Percentiles rank a stretch among this genome's conserved stretches.
phyloP scores from a whole-genome alignment of 2,113 vertebrate genomes.

The Archilochus colubris region DNA sequence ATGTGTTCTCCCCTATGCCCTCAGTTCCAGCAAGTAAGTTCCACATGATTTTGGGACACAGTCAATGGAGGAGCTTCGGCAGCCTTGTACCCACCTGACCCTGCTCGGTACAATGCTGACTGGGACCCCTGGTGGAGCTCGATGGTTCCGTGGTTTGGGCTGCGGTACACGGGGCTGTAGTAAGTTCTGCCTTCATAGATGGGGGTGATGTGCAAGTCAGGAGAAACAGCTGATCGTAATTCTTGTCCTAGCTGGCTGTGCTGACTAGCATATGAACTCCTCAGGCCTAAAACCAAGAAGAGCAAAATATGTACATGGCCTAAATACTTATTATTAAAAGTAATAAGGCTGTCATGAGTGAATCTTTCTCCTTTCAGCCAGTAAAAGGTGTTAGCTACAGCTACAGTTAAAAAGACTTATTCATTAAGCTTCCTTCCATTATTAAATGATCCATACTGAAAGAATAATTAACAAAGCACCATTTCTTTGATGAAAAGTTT shows the following conservation, averaged over 20 bases:
- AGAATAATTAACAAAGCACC: background rate
- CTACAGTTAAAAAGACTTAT: background rate
- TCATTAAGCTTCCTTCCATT: background rate
- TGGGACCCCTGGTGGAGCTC: slow-evolving; percentile 85
- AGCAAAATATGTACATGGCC: background rate
- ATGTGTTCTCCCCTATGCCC: background rate
- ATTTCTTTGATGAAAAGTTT: background rate
- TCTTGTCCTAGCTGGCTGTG: slow-evolving; percentile 92
- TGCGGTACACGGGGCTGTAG: slow-evolving; percentile 90
- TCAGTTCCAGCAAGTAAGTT: accelerated
- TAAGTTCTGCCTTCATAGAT: slow-evolving; percentile 94
- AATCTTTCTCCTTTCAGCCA: background rate
- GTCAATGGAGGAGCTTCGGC: no score
- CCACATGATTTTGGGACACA: background rate
- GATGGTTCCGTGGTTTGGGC: slow-evolving; percentile 81
- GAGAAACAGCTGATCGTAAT: slow-evolving; percentile 87
- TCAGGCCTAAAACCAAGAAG: slow-evolving; percentile 79
- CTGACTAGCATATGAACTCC: slow-evolving; percentile 92
- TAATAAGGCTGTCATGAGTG: background rate
- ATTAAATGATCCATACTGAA: background rate
- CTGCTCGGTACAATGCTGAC: slow-evolving; percentile 84
- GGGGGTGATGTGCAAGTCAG: slow-evolving; percentile 91
- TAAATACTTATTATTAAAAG: background rate
- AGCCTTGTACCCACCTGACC: slow-evolving; percentile 81
- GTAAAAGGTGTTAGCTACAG: background rate